These are phyloP conservation scores for Cantharis rufa DNA, from an alignment of 2,888 invertebrate genomes.

Conservation along the genomic window DNA sequence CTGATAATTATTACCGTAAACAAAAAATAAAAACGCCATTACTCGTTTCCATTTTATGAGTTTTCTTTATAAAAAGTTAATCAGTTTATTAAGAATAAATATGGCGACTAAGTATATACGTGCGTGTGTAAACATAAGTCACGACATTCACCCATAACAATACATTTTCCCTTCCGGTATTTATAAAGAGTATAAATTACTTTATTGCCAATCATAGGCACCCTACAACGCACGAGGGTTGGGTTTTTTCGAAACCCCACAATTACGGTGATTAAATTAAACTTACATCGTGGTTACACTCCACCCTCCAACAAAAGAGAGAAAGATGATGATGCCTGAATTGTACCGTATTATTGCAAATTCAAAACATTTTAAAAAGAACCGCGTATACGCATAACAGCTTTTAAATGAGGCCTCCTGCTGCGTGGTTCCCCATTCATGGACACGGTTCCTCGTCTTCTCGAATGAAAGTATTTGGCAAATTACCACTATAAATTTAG, in stretches of 20 bases:
- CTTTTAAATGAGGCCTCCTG: constrained; percentile 34
- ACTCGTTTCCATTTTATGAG: background rate
- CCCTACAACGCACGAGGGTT: constrained; percentile 19
- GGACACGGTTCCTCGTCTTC: constrained; percentile 44
- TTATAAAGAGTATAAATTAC: constrained; percentile 21
- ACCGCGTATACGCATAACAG: constrained; percentile 18
- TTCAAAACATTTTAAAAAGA: no score
- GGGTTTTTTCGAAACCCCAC: constrained; percentile 7
- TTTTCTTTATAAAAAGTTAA: constrained; percentile 16
- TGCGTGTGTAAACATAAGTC: constrained; percentile 29
- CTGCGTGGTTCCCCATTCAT: constrained; percentile 22
- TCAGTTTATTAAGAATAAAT: constrained; percentile 15
- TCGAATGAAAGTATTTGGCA: constrained; percentile 44
- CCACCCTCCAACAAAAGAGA: background rate
- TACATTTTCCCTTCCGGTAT: constrained; percentile 35
- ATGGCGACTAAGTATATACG: constrained; percentile 21
- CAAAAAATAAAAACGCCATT: background rate
- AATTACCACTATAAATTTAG: constrained; percentile 50
- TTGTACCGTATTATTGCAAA: background rate
- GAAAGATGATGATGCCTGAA: background rate
- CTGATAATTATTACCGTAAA: background rate
- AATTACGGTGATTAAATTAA: constrained; percentile 2
- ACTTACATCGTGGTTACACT: background rate
- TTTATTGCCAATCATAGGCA: constrained; percentile 25
- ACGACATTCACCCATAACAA: constrained; percentile 37